These are phyloP conservation scores for Cryptus armator DNA, from an alignment of 2,888 invertebrate species.

Conservation along the genomic window DNA sequence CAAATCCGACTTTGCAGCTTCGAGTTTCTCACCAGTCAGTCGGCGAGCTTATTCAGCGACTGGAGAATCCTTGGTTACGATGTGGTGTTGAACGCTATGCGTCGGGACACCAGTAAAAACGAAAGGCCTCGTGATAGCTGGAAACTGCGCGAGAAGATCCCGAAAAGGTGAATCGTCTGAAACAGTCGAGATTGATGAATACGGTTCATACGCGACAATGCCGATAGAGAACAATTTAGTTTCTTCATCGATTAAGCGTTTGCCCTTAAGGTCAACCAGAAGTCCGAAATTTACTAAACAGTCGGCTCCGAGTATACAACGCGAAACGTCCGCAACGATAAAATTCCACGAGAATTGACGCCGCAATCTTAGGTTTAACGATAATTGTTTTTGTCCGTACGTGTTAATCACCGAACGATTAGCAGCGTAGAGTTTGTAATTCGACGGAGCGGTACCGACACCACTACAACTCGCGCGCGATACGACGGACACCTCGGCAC, in stretches of 20 bases:
- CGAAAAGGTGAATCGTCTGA: not conserved
- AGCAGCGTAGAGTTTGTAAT: conserved; percentile 25
- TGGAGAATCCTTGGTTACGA: not conserved
- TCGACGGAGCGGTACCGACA: not conserved
- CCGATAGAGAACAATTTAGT: not conserved
- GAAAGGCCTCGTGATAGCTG: not conserved
- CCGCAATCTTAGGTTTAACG: conserved; percentile 2
- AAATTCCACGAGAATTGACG: conserved; percentile 13
- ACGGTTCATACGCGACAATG: not conserved
- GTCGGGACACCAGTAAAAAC: not conserved
- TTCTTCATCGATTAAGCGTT: conserved; percentile 9
- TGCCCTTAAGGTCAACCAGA: conserved; percentile 17
- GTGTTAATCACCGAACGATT: conserved; percentile 24
- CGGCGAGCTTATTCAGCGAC: conserved; percentile 75
- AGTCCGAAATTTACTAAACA: conserved; percentile 11
- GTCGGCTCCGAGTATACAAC: conserved; percentile 29
- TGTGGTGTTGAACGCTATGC: not conserved
- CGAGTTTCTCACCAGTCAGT: conserved; percentile 77
- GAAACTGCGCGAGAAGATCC: not conserved
- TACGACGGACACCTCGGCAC: conserved; percentile 40
- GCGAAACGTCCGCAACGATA: conserved; percentile 1
- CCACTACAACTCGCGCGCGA: not conserved
- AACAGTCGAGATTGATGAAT: not conserved
- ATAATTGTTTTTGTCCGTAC: not conserved
- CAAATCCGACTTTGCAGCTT: conserved; percentile 79